Evolutionary conservation across 2,888 invertebrate species (phyloP), one percentile per base, ranked within the genome.

Genomic region (Tachina grossa): DNA sequence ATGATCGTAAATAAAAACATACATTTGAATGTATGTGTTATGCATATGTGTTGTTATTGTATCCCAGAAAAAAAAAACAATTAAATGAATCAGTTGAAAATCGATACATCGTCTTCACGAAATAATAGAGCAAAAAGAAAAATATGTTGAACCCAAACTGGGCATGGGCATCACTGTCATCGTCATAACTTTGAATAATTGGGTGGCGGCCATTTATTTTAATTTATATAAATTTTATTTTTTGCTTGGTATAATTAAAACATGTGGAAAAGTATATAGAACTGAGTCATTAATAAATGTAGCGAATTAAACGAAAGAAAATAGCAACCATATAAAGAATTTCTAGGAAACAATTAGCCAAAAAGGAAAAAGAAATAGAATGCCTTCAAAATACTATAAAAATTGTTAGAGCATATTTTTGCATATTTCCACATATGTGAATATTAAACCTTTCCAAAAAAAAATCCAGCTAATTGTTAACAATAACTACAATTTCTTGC

Each of bases 191-290:
- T 14, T 47, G 47, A 39, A 9, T 16, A 31, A 74, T 63, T 68
- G 72, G 68, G 61, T 47, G 41, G 77, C 49, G 41, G 77, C 49
- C 59, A 69, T 83, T 75, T 69, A 69, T 83, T 83, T 74, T 63
- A 75, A 83, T 83, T 79, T 63, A 74, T 68, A 65, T 68, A 65
- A 77, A 71, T 68, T 68, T 10, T 74, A 71, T 68, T 68, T 10
- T 74, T 53, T 59, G 69, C 41, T 10, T 22, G 31, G 10, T 47
- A 75, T 72, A 72, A 80, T 63, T 63, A 45, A 79, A 63, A 59
- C 59, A 41, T 59, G 14, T 57, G 14, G 31, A 13, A 41, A n/a
- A 10, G 41, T 5, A 59, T 63, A 14, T 11, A 61, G 19, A 39
- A 19, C 5, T 77, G 66, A 57, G 31, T 77, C 66, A 66, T 47